These are phyloP conservation scores for Orchestia grillus DNA, from an alignment of 1,140 invertebrate genomes.

Conservation along the genomic window DNA sequence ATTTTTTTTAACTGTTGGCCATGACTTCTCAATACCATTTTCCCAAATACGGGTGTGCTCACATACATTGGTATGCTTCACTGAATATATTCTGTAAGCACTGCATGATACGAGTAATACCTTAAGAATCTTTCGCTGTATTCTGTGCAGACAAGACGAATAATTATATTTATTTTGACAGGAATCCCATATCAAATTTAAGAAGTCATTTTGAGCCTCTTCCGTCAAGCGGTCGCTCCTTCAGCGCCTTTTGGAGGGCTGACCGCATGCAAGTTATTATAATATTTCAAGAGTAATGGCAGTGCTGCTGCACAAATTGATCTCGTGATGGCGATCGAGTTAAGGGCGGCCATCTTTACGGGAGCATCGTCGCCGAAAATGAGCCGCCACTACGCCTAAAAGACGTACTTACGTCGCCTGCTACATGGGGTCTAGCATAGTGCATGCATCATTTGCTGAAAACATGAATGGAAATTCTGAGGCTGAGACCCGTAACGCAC, in stretches of 20 bases:
- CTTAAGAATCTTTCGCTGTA: not conserved
- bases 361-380: not conserved
- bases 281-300: not conserved
- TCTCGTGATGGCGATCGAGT: not conserved
- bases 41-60: not conserved
- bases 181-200: not conserved
- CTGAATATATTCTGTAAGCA: not conserved
- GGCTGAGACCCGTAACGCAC: not conserved
- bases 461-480: not conserved
- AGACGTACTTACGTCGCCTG: not conserved
- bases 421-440: not conserved
- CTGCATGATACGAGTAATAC: not conserved
- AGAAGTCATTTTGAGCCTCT: not conserved
- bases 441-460: not conserved
- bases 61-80: not conserved
- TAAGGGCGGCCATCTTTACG: not conserved
- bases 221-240: not conserved
- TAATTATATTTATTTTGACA: not conserved
- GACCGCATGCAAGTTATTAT: slow-evolving; percentile 7
- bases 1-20: not conserved
- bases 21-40: not conserved
- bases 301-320: slow-evolving; percentile 7
- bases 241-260: not conserved
- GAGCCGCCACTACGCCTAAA: not conserved
- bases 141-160: not conserved